Evolutionary conservation across 1,140 invertebrate genomes (phyloP), one percentile per base, ranked within the genome.

Genomic region (Thalassaphorura encarpata): DNA sequence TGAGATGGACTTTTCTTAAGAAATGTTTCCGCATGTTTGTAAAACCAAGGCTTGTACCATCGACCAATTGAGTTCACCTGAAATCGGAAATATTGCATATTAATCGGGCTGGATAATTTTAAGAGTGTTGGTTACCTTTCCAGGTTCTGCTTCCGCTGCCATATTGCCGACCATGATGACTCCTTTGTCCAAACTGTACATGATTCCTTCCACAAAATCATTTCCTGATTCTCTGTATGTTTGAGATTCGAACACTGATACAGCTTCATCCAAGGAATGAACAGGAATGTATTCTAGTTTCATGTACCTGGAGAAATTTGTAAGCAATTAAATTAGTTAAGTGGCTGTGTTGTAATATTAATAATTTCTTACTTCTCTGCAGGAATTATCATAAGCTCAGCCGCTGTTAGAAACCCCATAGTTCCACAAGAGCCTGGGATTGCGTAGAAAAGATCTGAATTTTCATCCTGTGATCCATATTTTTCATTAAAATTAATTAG

Each of bases 341-440:
- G n/a, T n/a, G n/a, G n/a, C n/a, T n/a, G n/a, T n/a, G n/a, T n/a
- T n/a, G n/a, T n/a, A n/a, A n/a, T n/a, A n/a, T 63, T 1, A 45
- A 6, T 6, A 21, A 13, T 26, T 47, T 76, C 68, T 65, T 70
- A 80, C 63, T 73, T 75, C 53, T 76, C 72, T n/a, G 82, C 80
- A 13, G 85, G 85, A 53, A 89, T 76, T 40, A 90, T 80, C 68
- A 78, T 75, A 21, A 90, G 79, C 64, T 85, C 82, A 2, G 81
- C 85, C 1, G 85, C 79, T 0, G 85, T 84, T 5, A 89, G 70
- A 67, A 90, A 86, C 16, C 87, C 86, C 8, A 89, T 71, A 5
- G 86, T 89, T 11, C 87, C 87, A 70, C 89, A 85, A 0, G 85
- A 88, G 86, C 86, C 89, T 0, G 87, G 86, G 3, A 89, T 74